A percentile compares a stretch with the other conserved stretches of the same genome.
These are phyloP conservation scores for Petrocephalus microphthalmus DNA, from an alignment of 2,113 vertebrate genomes.

Conservation along the genomic window DNA sequence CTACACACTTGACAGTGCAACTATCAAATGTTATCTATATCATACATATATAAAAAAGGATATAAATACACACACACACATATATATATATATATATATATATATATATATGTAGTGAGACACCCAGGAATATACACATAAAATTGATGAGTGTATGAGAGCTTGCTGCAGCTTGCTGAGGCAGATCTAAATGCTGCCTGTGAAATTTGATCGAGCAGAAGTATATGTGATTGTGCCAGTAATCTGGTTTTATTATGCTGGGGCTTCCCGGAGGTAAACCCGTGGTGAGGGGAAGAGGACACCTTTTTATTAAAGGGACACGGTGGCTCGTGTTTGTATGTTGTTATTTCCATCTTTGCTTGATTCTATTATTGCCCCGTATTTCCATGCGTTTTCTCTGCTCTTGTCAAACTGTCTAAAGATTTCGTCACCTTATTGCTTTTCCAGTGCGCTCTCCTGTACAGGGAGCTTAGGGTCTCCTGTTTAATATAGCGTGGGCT, in stretches of 20 bases:
- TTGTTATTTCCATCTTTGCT: slow-evolving; percentile 25
- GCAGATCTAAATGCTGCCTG: slow-evolving; percentile 77
- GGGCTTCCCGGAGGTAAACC: slow-evolving; percentile 89
- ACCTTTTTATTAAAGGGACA: slow-evolving; percentile 83
- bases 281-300: slow-evolving; percentile 74
- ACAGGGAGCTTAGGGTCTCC: slow-evolving; percentile 5
- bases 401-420: slow-evolving; percentile 46
- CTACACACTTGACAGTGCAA: not conserved
- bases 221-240: slow-evolving; percentile 93
- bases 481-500: slow-evolving; percentile 16
- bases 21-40: not conserved
- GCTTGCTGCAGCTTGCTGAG: slow-evolving; percentile 66
- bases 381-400: slow-evolving; percentile 58
- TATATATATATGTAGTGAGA: not conserved
- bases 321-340: slow-evolving; percentile 56
- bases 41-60: not conserved
- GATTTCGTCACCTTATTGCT: slow-evolving; percentile 28
- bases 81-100: not conserved
- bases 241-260: slow-evolving; percentile 98
- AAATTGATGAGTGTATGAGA: slow-evolving; percentile 61
- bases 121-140: not conserved
- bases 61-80: not conserved
- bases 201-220: slow-evolving; percentile 95
- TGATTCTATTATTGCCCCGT: slow-evolving; percentile 39
- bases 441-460: not conserved